These are phyloP conservation scores for Cantharis nigra DNA, from an alignment of 2,888 invertebrate species.

Conservation along the genomic window DNA sequence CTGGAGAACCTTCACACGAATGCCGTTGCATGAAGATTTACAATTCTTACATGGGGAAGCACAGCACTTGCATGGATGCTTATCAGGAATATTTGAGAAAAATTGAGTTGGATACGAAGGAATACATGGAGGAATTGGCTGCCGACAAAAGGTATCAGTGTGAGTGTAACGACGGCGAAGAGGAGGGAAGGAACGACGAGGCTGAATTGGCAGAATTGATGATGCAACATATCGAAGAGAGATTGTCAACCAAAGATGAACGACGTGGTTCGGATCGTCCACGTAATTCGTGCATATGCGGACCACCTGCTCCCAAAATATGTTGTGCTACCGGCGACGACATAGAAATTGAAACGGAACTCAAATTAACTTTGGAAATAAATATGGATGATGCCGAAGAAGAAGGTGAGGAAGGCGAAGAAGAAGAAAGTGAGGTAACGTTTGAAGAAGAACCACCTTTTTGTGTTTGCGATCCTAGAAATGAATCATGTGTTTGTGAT, in stretches of 20 bases:
- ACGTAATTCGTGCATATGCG: neutral
- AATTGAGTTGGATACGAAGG: slow-evolving; percentile 34
- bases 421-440: neutral
- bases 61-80: slow-evolving; percentile 41
- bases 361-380: neutral
- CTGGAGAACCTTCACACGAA: slow-evolving; percentile 40
- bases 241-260: neutral
- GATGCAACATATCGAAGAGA: neutral
- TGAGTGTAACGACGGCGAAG: neutral
- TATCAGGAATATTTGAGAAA: slow-evolving; percentile 38
- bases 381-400: neutral
- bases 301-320: neutral
- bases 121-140: slow-evolving; percentile 35
- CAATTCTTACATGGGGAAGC: slow-evolving; percentile 41
- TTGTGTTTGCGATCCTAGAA: neutral
- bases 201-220: neutral
- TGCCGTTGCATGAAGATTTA: slow-evolving; percentile 48
- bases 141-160: neutral
- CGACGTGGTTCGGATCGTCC: neutral
- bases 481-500: neutral
- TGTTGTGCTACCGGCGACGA: neutral
- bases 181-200: neutral
- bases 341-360: neutral
- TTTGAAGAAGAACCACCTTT: neutral
- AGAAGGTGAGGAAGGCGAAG: neutral